A percentile compares a stretch with the other conserved stretches of the same genome.
Evolutionary conservation across 2,797 vertebrate species (phyloP).

Genomic region (Hemitrygon akajei): DNA sequence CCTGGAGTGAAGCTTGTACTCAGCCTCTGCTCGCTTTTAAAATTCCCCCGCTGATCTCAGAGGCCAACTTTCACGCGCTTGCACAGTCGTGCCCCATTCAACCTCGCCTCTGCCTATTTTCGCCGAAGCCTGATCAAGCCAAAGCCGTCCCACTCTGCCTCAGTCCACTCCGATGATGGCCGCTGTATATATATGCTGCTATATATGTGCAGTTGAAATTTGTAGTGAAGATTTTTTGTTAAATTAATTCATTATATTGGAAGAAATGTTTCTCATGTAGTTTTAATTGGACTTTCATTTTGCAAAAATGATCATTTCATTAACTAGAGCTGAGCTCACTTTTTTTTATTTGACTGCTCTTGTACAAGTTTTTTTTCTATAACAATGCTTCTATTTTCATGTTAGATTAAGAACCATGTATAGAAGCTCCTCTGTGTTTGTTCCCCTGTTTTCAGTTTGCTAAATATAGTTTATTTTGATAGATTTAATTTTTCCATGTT

Average conservation of each 20-base stretch:
- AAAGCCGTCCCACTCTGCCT: no score
- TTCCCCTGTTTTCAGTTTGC: neutral
- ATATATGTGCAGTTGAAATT: neutral
- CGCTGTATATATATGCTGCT: neutral
- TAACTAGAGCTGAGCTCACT: neutral
- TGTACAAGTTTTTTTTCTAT: neutral
- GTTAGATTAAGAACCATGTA: neutral
- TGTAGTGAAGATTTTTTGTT: neutral
- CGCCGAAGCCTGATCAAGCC: no score
- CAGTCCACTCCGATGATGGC: no score
- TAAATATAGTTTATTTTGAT: neutral
- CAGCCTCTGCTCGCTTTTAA: no score
- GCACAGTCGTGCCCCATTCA: no score
- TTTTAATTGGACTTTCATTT: neutral
- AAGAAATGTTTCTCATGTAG: neutral
- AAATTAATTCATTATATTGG: neutral
- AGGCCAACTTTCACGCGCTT: no score
- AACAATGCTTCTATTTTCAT: neutral
- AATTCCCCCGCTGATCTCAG: no score
- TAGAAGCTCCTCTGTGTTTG: neutral
- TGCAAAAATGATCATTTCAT: neutral
- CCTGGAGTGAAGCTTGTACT: no score
- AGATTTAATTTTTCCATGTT: neutral
- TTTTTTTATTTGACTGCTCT: neutral
- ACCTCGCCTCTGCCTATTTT: no score